Conservation (phyloP, 2,888 invertebrate species). For the Harpalus rubripes region DNA sequence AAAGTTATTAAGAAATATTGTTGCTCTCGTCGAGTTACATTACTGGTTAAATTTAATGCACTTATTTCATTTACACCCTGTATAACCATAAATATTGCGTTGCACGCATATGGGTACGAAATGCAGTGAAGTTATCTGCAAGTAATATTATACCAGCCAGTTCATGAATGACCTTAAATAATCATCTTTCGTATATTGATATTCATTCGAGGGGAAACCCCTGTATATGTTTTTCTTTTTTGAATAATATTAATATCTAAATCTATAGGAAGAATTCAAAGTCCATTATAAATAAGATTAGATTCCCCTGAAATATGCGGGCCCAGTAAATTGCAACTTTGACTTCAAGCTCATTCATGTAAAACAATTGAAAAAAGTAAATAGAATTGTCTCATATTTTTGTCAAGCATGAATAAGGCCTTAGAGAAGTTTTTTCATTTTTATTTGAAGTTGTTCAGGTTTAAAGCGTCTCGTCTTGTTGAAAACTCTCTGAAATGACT, state of each 20-base stretch:
- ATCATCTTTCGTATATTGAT: too few relatives aligned
- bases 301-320: background rate
- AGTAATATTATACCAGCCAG: too few relatives aligned
- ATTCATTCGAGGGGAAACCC: too few relatives aligned
- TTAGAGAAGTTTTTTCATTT: slow-evolving; percentile 60
- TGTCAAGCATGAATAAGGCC: slow-evolving; percentile 41
- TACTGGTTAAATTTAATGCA: too few relatives aligned
- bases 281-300: background rate
- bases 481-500: slow-evolving; percentile 61
- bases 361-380: slow-evolving; percentile 61
- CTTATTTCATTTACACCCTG: too few relatives aligned
- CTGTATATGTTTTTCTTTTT: background rate
- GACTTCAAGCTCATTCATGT: slow-evolving; percentile 48
- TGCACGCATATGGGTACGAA: too few relatives aligned
- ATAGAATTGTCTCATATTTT: slow-evolving; percentile 58
- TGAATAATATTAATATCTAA: background rate
- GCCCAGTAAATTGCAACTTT: background rate
- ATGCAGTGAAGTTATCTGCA: too few relatives aligned
- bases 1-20: too few relatives aligned
- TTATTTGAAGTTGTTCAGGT: slow-evolving; percentile 58
- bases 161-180: too few relatives aligned
- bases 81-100: too few relatives aligned
- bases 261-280: background rate
- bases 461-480: slow-evolving; percentile 60
- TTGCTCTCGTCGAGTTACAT: too few relatives aligned